Conservation (phyloP, 2,888 invertebrate genomes). For the Ectobius pallidus region DNA sequence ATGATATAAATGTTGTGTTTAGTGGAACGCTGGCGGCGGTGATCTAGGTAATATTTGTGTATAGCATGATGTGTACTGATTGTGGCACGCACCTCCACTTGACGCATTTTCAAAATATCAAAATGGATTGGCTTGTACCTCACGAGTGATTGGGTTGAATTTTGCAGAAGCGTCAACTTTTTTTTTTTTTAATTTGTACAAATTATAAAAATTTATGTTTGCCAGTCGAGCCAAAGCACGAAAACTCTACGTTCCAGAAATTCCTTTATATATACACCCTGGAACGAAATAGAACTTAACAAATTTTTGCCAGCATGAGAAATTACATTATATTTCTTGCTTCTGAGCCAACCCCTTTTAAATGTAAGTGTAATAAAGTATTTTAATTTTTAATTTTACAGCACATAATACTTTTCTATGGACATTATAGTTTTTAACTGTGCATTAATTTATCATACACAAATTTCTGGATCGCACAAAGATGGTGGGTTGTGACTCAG, state of each 20-base stretch:
- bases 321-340: background rate
- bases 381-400: background rate
- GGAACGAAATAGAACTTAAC: too few relatives aligned
- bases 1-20: constrained; percentile 39
- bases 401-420: background rate
- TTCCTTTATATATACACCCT: background rate
- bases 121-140: too few relatives aligned
- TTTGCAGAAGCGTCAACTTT: background rate
- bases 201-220: constrained; percentile 5
- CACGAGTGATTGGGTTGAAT: constrained; percentile 6
- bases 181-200: constrained; percentile 28
- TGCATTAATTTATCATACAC: background rate
- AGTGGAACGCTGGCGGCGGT: constrained; percentile 19
- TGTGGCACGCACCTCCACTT: background rate
- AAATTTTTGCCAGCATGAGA: background rate
- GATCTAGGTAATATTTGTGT: constrained; percentile 21
- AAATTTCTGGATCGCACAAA: constrained; percentile 24
- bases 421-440: background rate
- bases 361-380: background rate
- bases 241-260: too few relatives aligned
- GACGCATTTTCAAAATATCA: background rate
- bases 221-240: background rate
- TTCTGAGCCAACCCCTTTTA: background rate
- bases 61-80: constrained; percentile 1
- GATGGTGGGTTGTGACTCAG: background rate